Evolutionary conservation across 2,888 invertebrate genomes (phyloP).

Genomic region (Neuroscelio doddi): DNA sequence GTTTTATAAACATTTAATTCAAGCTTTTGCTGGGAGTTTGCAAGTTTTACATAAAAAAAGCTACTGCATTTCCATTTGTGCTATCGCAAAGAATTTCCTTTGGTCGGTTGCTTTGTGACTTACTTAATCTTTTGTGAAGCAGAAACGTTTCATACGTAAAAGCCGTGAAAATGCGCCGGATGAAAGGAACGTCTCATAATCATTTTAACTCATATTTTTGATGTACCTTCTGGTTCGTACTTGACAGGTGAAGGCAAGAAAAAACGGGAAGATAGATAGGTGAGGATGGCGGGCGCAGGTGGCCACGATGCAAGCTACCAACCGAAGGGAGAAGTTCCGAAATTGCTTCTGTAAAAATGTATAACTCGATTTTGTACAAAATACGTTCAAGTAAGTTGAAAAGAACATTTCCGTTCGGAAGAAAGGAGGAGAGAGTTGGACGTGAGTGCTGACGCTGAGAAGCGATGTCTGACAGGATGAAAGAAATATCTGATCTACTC

Average conservation of each 20-base stretch:
- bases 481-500: conserved; percentile 9
- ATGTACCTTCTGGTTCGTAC: conserved; percentile 23
- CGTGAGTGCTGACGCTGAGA: conserved; percentile 9
- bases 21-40: too few relatives aligned
- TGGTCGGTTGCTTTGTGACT: conserved; percentile 23
- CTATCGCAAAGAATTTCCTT: conserved; percentile 18
- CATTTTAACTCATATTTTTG: conserved; percentile 40
- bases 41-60: conserved; percentile 32
- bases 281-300: conserved; percentile 25
- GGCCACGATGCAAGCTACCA: conserved; percentile 17
- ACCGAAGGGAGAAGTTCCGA: conserved; percentile 39
- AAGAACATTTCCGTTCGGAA: conserved; percentile 14
- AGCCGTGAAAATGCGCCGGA: conserved; percentile 20
- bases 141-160: conserved; percentile 34
- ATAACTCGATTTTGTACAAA: conserved; percentile 49
- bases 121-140: conserved; percentile 38
- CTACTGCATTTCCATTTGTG: conserved; percentile 30
- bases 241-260: conserved; percentile 25
- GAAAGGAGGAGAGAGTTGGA: conserved; percentile 17
- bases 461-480: conserved; percentile 16
- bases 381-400: conserved; percentile 24
- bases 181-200: conserved; percentile 36
- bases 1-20: conserved; percentile 28
- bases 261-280: conserved; percentile 31
- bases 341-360: conserved; percentile 51